Percentiles rank a stretch among this genome's conserved stretches.
Conservation (phyloP, 2,113 vertebrate genomes). For the Callorhinus ursinus region DNA sequence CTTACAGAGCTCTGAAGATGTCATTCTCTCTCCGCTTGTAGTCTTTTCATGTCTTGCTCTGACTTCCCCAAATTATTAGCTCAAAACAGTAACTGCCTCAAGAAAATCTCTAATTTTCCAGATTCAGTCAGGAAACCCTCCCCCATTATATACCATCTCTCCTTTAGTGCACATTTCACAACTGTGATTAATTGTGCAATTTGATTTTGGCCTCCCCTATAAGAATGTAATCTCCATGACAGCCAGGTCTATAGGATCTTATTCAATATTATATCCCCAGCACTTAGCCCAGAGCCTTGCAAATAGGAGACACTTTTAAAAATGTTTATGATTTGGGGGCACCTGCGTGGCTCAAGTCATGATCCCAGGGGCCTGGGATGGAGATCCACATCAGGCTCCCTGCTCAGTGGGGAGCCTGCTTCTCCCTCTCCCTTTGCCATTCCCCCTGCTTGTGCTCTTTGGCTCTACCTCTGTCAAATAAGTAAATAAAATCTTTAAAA, state of each 20-base stretch:
- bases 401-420: too few species aligned
- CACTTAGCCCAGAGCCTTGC: background rate
- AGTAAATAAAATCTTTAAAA: too few species aligned
- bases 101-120: background rate
- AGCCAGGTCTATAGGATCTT: background rate
- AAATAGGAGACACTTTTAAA: background rate
- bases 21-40: background rate
- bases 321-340: too few species aligned
- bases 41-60: background rate
- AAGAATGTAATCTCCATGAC: background rate
- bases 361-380: too few species aligned
- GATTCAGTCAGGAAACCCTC: background rate
- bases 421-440: too few species aligned
- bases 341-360: too few species aligned
- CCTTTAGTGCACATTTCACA: background rate
- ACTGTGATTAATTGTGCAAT: background rate
- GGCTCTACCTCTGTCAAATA: too few species aligned
- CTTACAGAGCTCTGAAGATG: background rate
- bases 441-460: too few species aligned
- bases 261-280: background rate
- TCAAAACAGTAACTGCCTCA: background rate
- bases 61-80: background rate
- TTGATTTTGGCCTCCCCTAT: background rate
- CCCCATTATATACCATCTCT: background rate
- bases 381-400: too few species aligned